phyloP scores from a whole-genome alignment of 2,888 invertebrate genomes.

The Physocephala rufipes region DNA sequence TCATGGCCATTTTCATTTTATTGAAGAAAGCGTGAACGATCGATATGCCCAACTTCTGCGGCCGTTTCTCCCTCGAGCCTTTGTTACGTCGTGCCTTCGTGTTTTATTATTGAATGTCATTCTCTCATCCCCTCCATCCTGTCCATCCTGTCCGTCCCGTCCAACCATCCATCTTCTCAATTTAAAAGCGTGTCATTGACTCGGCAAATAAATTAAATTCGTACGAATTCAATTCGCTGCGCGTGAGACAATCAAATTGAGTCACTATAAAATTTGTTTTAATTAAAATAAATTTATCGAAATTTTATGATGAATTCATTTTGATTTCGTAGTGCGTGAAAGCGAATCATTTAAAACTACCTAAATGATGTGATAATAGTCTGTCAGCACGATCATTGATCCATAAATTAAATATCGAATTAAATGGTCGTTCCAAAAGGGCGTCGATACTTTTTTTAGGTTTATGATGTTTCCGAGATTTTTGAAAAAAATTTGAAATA shows the following conservation, averaged over 20 bases:
- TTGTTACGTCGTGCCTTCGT: not conserved
- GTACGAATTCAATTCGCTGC: conserved; percentile 44
- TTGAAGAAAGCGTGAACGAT: no score
- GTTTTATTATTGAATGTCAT: no score
- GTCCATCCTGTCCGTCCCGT: no score
- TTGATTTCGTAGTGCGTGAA: not conserved
- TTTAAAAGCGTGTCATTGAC: conserved; percentile 36
- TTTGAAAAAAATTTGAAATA: no score
- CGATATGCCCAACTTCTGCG: conserved; percentile 41
- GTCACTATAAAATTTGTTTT: conserved; percentile 40
- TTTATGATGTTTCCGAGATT: no score
- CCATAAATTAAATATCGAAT: no score
- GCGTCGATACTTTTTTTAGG: no score
- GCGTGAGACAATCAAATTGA: conserved; percentile 53
- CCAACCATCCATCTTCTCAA: not conserved
- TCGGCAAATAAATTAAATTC: conserved; percentile 21
- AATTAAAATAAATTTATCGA: conserved; percentile 28
- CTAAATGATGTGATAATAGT: no score
- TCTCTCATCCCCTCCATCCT: no score
- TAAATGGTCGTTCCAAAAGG: no score
- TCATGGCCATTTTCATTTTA: conserved; percentile 17
- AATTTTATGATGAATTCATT: conserved; percentile 14
- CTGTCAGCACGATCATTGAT: no score
- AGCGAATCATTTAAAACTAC: no score
- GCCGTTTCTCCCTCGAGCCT: conserved; percentile 38